These are phyloP conservation scores for Isurus oxyrinchus DNA, from an alignment of 2,113 vertebrate species.

Conservation along the genomic window DNA sequence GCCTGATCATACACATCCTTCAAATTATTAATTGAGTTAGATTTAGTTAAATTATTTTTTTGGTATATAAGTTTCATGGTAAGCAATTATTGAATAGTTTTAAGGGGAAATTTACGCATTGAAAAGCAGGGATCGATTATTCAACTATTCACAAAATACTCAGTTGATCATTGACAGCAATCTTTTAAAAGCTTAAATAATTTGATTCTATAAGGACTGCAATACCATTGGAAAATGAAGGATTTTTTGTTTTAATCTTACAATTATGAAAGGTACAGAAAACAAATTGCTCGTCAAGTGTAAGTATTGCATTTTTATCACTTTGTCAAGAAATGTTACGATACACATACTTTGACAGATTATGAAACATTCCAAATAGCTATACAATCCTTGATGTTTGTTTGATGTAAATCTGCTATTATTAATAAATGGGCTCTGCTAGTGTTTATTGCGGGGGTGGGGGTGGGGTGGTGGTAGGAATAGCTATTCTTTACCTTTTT, in stretches of 20 bases:
- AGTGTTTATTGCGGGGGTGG: neutral
- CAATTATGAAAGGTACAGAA: neutral
- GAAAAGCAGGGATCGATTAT: neutral
- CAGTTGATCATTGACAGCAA: neutral
- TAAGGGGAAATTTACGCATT: neutral
- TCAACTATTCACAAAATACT: neutral
- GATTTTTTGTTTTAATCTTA: neutral
- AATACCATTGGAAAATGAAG: neutral
- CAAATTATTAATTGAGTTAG: neutral
- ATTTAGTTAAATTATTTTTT: neutral
- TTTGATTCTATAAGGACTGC: neutral
- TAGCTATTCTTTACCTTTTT: neutral
- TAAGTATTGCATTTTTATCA: neutral
- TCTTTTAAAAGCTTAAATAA: neutral
- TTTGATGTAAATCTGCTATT: neutral
- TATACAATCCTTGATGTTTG: neutral
- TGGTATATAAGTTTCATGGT: neutral
- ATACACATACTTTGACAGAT: too few relatives aligned
- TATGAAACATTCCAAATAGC: neutral
- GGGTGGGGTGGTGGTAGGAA: neutral
- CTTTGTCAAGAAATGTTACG: too few relatives aligned
- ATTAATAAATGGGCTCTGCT: neutral
- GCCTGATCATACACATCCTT: neutral
- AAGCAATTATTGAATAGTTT: neutral
- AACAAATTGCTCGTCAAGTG: neutral